Conservation (phyloP, 2,888 invertebrate genomes). For the Galerucella pusilla region DNA sequence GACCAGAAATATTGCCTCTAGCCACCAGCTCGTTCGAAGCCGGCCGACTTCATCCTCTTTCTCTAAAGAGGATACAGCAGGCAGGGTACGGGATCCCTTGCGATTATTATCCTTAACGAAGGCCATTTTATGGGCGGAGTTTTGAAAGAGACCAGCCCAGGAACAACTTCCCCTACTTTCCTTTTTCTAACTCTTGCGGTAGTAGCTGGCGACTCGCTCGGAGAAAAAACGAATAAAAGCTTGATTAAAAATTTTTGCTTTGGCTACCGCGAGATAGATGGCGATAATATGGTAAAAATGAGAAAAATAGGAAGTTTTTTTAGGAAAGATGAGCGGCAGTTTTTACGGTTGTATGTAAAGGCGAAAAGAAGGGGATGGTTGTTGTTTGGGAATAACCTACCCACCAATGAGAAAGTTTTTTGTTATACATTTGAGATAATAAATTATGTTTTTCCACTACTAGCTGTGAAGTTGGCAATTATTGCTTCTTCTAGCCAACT, state of each 20-base stretch:
- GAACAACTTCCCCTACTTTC: constrained; percentile 46
- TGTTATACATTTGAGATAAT: too few relatives aligned
- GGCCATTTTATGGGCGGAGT: constrained; percentile 66
- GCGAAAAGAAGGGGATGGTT: too few relatives aligned
- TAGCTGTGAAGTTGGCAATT: too few relatives aligned
- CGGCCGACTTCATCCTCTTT: constrained; percentile 51
- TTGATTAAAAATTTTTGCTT: constrained; percentile 57
- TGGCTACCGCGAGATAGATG: constrained; percentile 55
- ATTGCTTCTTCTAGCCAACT: too few relatives aligned
- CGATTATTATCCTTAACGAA: constrained; percentile 63
- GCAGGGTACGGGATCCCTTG: constrained; percentile 59
- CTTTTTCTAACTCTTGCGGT: constrained; percentile 53
- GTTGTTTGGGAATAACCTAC: too few relatives aligned
- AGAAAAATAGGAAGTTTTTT: constrained; percentile 10
- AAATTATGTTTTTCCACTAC: too few relatives aligned
- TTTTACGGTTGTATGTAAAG: background rate
- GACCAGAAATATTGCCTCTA: constrained; percentile 44
- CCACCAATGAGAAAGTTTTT: too few relatives aligned
- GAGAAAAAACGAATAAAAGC: constrained; percentile 60
- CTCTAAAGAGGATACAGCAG: constrained; percentile 44
- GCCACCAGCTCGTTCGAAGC: constrained; percentile 30
- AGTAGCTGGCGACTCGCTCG: constrained; percentile 61
- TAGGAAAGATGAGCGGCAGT: background rate
- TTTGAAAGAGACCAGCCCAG: constrained; percentile 53
- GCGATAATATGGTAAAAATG: constrained; percentile 43